These are phyloP conservation scores for Lottia scabra DNA, from an alignment of 2,888 invertebrate genomes.

Conservation along the genomic window DNA sequence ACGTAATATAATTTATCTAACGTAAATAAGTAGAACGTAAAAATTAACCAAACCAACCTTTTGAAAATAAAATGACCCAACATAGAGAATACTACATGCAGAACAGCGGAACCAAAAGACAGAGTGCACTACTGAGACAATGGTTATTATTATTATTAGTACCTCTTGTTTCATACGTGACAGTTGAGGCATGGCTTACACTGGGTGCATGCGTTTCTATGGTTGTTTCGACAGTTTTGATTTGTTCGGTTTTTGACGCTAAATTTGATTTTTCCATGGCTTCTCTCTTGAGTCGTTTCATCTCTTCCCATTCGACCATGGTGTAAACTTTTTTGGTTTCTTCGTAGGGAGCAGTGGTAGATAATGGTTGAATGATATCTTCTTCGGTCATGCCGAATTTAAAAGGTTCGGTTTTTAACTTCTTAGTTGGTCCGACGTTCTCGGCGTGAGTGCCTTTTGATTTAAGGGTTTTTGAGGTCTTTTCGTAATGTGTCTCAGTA, in stretches of 20 bases:
- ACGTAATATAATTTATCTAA: neutral
- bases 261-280: neutral
- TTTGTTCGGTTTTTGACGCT: neutral
- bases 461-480: neutral
- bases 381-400: slow-evolving; percentile 27
- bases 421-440: slow-evolving; percentile 30
- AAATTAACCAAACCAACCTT: neutral
- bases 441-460: slow-evolving; percentile 14
- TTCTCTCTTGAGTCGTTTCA: slow-evolving; percentile 45
- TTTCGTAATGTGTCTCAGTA: slow-evolving; percentile 4
- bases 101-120: slow-evolving; percentile 4
- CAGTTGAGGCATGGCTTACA: neutral
- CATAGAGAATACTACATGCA: neutral
- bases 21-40: neutral
- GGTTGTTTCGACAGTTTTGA: neutral
- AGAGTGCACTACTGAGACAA: slow-evolving; percentile 7
- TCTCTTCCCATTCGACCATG: slow-evolving; percentile 64
- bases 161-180: neutral
- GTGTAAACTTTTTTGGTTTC: slow-evolving; percentile 61
- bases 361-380: neutral
- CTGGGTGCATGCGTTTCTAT: neutral
- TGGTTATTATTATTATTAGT: slow-evolving; percentile 3
- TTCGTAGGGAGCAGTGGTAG: slow-evolving; percentile 53
- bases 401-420: slow-evolving; percentile 16
- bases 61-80: neutral